Percentiles rank a stretch among this genome's conserved stretches.
These are phyloP conservation scores for Conomelus anceps DNA, from an alignment of 2,888 invertebrate species.

Conservation along the genomic window DNA sequence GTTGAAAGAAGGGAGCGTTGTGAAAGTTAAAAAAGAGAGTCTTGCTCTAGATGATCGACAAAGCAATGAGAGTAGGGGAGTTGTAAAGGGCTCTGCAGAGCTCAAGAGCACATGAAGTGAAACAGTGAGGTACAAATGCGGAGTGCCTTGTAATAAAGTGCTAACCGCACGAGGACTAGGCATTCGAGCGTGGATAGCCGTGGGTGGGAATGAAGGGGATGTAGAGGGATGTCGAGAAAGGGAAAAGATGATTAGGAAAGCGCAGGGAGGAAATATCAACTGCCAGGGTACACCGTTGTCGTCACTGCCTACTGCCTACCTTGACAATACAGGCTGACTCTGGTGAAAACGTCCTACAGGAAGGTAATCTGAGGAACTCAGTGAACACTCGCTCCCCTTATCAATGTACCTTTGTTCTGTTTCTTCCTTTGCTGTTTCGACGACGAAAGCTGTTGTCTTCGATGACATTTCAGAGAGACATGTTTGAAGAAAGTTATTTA, in stretches of 20 bases:
- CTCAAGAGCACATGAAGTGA: neutral
- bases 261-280: neutral
- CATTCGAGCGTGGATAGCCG: too few species aligned
- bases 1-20: neutral
- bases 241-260: neutral
- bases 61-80: neutral
- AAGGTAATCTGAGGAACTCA: neutral
- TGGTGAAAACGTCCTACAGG: neutral
- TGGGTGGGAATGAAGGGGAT: neutral
- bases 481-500: neutral
- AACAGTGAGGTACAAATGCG: neutral
- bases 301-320: too few species aligned
- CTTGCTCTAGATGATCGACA: neutral
- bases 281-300: neutral
- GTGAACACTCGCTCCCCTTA: neutral
- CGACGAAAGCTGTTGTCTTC: neutral
- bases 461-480: neutral
- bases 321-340: neutral
- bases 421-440: neutral
- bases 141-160: neutral
- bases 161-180: neutral
- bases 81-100: neutral
- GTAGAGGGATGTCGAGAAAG: neutral
- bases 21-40: too few species aligned
- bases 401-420: neutral